A percentile compares a stretch with the other conserved stretches of the same genome.
Evolutionary conservation across 2,888 invertebrate species (phyloP).

Genomic region (Leptopilina syphax): DNA sequence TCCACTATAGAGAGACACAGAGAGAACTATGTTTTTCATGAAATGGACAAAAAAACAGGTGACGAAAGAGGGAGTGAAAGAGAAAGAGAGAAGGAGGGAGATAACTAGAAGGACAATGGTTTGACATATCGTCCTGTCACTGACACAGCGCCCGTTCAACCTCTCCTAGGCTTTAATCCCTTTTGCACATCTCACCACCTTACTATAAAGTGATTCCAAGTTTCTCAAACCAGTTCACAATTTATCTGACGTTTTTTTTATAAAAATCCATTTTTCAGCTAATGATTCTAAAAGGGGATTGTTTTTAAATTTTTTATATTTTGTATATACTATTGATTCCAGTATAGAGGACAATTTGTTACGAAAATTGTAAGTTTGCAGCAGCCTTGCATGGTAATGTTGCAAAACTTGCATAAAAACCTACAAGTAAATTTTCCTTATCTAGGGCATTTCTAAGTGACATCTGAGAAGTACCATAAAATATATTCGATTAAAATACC

Average conservation of each 20-base stretch:
- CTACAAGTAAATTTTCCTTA: no score
- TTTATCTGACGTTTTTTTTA: neutral
- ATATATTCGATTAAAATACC: no score
- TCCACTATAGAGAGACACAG: constrained; percentile 22
- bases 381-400: no score
- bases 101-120: constrained; percentile 65
- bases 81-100: no score
- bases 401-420: no score
- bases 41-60: constrained; percentile 47
- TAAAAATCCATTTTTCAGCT: neutral
- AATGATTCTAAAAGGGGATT: neutral
- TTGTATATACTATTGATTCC: no score
- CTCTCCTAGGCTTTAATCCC: constrained; percentile 55
- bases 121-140: constrained; percentile 73
- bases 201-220: constrained; percentile 26
- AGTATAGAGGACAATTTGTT: no score
- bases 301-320: no score
- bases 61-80: constrained; percentile 49
- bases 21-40: constrained; percentile 25
- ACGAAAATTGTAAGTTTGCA: no score
- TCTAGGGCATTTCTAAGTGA: no score
- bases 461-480: no score
- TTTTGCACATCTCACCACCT: constrained; percentile 6
- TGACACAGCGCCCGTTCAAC: constrained; percentile 63
- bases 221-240: constrained; percentile 16